Evolutionary conservation across 1,140 invertebrate genomes (phyloP).

Genomic region (Teleogryllus occipitalis): DNA sequence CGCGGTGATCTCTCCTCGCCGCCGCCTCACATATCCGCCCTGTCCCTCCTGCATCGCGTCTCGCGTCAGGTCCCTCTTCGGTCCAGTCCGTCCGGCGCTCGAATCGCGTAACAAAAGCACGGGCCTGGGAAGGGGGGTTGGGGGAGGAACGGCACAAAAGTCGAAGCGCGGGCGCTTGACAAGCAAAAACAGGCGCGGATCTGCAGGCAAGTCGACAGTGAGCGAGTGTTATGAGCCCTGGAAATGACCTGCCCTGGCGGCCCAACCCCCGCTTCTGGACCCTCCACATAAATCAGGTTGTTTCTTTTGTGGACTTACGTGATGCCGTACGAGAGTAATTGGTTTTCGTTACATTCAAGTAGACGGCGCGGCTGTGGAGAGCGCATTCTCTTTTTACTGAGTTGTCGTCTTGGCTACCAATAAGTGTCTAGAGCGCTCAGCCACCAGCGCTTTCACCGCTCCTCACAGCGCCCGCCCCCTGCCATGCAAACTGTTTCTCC

Average conservation of each 20-base stretch:
- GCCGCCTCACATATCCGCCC: no score
- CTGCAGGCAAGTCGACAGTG: background rate
- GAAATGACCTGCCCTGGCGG: background rate
- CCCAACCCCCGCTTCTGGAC: background rate
- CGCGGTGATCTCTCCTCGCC: no score
- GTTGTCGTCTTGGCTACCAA: background rate
- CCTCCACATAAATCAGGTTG: background rate
- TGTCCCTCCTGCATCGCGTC: no score
- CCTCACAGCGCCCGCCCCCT: no score
- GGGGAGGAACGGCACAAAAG: background rate
- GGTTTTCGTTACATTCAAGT: background rate
- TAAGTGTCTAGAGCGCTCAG: no score
- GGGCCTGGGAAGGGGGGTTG: no score
- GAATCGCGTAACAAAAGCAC: background rate
- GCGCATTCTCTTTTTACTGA: background rate
- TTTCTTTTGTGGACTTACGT: background rate
- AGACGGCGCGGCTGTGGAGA: background rate
- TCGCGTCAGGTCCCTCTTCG: no score
- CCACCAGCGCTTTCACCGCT: no score
- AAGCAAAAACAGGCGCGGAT: background rate
- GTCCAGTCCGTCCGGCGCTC: no score
- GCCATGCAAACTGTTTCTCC: no score
- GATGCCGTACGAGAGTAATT: background rate
- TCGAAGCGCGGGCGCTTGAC: background rate
- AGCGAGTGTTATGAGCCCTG: background rate